Evolutionary conservation across 1,140 invertebrate genomes (phyloP).

Genomic region (Caenorhabditis remanei): DNA sequence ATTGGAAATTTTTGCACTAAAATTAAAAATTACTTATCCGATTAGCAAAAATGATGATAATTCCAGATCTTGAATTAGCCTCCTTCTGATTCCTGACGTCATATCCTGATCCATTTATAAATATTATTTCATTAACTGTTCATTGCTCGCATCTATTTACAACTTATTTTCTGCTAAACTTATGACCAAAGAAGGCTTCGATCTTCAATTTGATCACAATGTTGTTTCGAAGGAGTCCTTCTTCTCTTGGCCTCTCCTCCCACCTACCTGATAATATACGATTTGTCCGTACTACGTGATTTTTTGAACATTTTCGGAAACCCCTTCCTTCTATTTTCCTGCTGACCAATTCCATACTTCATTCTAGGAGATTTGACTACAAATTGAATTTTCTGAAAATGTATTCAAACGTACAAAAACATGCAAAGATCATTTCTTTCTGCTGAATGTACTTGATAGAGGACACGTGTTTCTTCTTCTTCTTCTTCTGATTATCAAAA

Average conservation of each 20-base stretch:
- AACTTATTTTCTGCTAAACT: background rate
- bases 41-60: too few species aligned
- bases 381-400: constrained; percentile 9
- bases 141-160: background rate
- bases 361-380: constrained; percentile 1
- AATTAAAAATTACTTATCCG: too few species aligned
- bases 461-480: background rate
- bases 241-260: too few species aligned
- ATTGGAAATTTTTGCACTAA: background rate
- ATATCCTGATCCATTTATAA: too few species aligned
- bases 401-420: too few species aligned
- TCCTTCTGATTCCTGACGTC: background rate
- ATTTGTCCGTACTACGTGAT: constrained; percentile 42
- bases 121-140: background rate
- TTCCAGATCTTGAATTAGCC: too few species aligned
- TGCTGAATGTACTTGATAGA: background rate
- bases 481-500: background rate
- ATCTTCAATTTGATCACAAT: constrained; percentile 42
- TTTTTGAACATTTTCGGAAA: constrained; percentile 39
- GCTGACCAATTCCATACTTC: constrained; percentile 10
- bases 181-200: constrained; percentile 40
- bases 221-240: constrained; percentile 17
- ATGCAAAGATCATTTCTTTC: background rate
- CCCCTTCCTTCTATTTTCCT: background rate
- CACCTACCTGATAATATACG: constrained; percentile 18